phyloP scores from a whole-genome alignment of 2,888 invertebrate genomes.

The Sipha maydis region DNA sequence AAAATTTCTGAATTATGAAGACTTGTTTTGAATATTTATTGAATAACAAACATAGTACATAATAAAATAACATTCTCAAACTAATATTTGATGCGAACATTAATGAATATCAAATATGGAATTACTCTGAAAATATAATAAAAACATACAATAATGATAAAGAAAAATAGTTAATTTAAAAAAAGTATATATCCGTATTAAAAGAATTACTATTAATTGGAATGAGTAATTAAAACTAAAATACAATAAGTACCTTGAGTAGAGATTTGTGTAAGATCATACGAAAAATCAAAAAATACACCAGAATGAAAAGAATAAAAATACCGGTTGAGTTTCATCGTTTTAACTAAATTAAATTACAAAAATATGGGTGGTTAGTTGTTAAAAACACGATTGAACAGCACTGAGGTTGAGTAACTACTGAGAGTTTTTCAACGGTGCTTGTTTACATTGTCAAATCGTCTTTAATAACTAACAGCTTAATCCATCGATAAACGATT shows the following conservation, averaged over 20 bases:
- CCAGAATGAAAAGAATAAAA: slow-evolving; percentile 57
- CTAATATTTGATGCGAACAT: not conserved
- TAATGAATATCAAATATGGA: too few species aligned
- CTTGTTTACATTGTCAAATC: not conserved
- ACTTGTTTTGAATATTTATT: too few species aligned
- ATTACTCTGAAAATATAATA: too few species aligned
- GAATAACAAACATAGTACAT: too few species aligned
- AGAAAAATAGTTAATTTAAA: too few species aligned
- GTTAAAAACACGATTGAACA: slow-evolving; percentile 28
- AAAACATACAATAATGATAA: not conserved
- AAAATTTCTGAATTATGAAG: too few species aligned
- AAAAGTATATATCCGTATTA: too few species aligned
- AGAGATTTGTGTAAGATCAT: slow-evolving; percentile 9
- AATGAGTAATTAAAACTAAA: not conserved
- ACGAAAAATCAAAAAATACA: slow-evolving; percentile 35
- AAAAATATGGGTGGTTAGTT: not conserved
- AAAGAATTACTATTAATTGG: too few species aligned
- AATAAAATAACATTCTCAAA: not conserved
- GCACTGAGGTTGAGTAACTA: slow-evolving; percentile 7
- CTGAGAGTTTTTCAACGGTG: slow-evolving; percentile 33
- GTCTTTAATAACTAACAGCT: not conserved
- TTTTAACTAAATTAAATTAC: not conserved
- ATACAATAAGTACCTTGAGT: slow-evolving; percentile 33
- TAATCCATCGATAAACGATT: slow-evolving; percentile 2
- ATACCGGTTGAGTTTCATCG: slow-evolving; percentile 39